Base-by-base conservation (phyloP, 2,888 invertebrate species). In the Axea sp. region DNA sequence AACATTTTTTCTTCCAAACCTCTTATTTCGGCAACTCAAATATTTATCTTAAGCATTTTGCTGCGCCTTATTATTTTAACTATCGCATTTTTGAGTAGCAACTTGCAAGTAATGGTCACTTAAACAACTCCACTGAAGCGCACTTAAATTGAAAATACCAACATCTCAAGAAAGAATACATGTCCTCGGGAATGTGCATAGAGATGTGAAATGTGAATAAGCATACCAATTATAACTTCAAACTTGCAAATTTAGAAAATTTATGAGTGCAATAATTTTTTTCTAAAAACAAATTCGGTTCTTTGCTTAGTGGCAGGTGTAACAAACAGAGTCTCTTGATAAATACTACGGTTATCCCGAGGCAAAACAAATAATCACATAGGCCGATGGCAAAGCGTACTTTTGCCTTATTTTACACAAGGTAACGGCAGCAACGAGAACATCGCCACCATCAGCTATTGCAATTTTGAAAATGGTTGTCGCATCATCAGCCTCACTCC, bases 401-500 rank as follows among this genome's bases (percentile, higher is more conserved):
- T 83, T 80, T 83, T 76, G 53, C 69, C 78, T 82, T 82, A 81
- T 82, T 83, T 82, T 76, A 33, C 47, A 59, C 76, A 59, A 49
- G 68, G 62, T 45, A 53, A 64, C 75, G 45, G 74, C 72, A 72
- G 71, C 71, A 71, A 69, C 74, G 51, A 68, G 68, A 71, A 69
- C 72, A 73, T 73, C 73, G 69, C 69, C 68, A 72, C 76, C 71
- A 73, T 65, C 65, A 67, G 74, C 74, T 75, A 73, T 73, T 81
- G 86, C 84, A 87, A 87, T 87, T 87, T 86, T 80, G 81, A 84
- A 84, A 86, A 86, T 82, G 83, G 81, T 83, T 85, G 86, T 86
- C 87, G 86, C 87, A 86, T 86, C 85, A 83, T 76, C 75, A 73
- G 71, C 72, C 72, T 77, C 73, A 43, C 69, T 69, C 72, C 60